Percentiles rank a stretch among this genome's conserved stretches.
Conservation (phyloP, 2,888 invertebrate genomes). For the Microctonus aethiopoides region DNA sequence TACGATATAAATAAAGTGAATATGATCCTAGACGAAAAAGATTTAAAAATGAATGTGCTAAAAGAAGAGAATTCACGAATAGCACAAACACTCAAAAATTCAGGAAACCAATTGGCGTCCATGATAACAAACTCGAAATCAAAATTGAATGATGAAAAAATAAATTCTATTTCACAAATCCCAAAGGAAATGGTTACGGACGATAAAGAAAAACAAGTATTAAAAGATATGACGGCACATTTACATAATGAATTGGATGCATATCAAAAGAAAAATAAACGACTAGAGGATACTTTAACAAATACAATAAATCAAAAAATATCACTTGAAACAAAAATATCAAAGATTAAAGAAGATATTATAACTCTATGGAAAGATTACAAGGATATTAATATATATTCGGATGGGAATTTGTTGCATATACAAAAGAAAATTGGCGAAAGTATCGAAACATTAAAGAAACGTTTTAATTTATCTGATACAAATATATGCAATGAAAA, state of each 20-base stretch:
- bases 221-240: slow-evolving; percentile 1
- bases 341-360: slow-evolving; percentile 21
- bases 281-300: slow-evolving; percentile 8
- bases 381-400: slow-evolving; percentile 9
- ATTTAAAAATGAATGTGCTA: not conserved
- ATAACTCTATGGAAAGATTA: slow-evolving; percentile 15
- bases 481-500: not conserved
- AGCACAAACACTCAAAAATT: not conserved
- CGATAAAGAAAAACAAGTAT: slow-evolving; percentile 14
- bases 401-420: slow-evolving; percentile 15
- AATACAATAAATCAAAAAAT: slow-evolving; percentile 15
- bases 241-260: slow-evolving; percentile 12
- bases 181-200: slow-evolving; percentile 10
- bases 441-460: slow-evolving; percentile 2
- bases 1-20: not conserved
- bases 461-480: slow-evolving; percentile 1
- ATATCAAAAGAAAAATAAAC: slow-evolving; percentile 11
- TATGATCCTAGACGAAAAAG: slow-evolving; percentile 8
- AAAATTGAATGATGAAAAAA: not conserved
- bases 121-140: not conserved
- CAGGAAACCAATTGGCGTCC: not conserved
- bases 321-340: slow-evolving; percentile 16
- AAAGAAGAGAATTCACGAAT: slow-evolving; percentile 3
- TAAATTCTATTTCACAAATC: slow-evolving; percentile 5
- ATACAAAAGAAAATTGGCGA: slow-evolving; percentile 14